Base-by-base conservation (phyloP, 1,140 invertebrate species). In the Plectus sambesii region DNA sequence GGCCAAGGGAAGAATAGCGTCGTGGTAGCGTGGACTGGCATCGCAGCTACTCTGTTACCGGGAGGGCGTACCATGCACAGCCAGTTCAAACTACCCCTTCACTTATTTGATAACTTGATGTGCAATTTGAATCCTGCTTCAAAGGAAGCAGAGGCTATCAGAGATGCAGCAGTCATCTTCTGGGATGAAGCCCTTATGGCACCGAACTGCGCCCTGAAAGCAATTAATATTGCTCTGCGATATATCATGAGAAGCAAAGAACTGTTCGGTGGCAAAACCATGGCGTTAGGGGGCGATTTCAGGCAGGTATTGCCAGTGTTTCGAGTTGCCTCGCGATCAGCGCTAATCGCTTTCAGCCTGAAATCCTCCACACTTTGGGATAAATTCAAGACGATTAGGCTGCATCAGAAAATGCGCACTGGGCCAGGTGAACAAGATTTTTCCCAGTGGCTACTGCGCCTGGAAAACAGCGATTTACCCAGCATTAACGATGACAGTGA, bases 231-330 rank as follows among this genome's bases (percentile, higher is more conserved):
- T 49, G 51, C 20, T 6, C 33, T 69, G 22, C 25, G 47, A 45
- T 58, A 66, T 24, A 22, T 70, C 8, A 49, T 33, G 20, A 40
- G 53, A 27, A 51, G 29, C 25, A 2, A 26, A 8, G 26, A 35
- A 27, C 56, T 55, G 33, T 70, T 62, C 49, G 59, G 61, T 17
- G 60, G 63, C 4, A 58, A 58, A 48, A 30, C 55, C 8, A 41
- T 66, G 1, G 3, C 70, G 6, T 37, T 67, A 4, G 50, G 55
- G 5, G 59, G 66, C 8, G 65, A 68, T 52, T 66, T 68, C 50
- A 27, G 65, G 2, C 63, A 66, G 54, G 46, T 35, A 5, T 27
- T 63, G 22, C 60, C 61, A 15, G 49, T 67, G 26, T 26, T 60
- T 26, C 4, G 23, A 30, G 12, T 42, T 17, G 59, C 53, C 42